These are phyloP conservation scores for Forbesichthys papilliferus DNA, from an alignment of 2,113 vertebrate genomes.

Conservation along the genomic window DNA sequence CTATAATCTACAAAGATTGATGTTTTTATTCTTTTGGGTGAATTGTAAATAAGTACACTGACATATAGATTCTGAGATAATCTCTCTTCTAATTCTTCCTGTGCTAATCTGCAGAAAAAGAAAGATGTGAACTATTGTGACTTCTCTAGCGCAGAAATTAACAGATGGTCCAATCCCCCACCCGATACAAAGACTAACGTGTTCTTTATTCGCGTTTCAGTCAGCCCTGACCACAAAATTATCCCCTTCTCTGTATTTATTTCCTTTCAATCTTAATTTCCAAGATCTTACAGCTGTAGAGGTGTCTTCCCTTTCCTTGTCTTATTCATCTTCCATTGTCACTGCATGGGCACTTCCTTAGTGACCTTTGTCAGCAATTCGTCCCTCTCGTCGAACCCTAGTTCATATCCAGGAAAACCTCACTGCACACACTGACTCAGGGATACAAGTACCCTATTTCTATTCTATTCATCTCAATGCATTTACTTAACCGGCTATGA, in stretches of 20 bases:
- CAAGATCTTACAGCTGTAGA: constrained; percentile 12
- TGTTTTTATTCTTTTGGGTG: constrained; percentile 25
- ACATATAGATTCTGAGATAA: constrained; percentile 35
- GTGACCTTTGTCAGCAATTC: constrained; percentile 26
- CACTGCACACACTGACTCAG: background rate
- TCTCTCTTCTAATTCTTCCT: background rate
- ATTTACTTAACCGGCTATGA: too few species aligned
- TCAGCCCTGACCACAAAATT: background rate
- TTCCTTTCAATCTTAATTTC: constrained; percentile 8
- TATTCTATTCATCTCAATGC: too few species aligned
- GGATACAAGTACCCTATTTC: background rate
- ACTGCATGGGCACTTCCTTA: background rate
- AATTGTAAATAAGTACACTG: constrained; percentile 39
- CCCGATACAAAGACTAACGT: background rate
- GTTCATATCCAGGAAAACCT: too few species aligned
- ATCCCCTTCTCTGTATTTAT: background rate
- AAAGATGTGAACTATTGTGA: background rate
- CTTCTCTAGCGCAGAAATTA: background rate
- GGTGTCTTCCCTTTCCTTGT: background rate
- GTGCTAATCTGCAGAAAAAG: constrained; percentile 1
- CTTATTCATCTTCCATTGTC: constrained; percentile 4
- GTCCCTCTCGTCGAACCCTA: background rate
- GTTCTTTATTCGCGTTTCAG: background rate
- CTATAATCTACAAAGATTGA: constrained; percentile 34
- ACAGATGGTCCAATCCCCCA: background rate